These are phyloP conservation scores for Drosophila eugracilis DNA, from an alignment of 1,140 invertebrate genomes.

Conservation along the genomic window DNA sequence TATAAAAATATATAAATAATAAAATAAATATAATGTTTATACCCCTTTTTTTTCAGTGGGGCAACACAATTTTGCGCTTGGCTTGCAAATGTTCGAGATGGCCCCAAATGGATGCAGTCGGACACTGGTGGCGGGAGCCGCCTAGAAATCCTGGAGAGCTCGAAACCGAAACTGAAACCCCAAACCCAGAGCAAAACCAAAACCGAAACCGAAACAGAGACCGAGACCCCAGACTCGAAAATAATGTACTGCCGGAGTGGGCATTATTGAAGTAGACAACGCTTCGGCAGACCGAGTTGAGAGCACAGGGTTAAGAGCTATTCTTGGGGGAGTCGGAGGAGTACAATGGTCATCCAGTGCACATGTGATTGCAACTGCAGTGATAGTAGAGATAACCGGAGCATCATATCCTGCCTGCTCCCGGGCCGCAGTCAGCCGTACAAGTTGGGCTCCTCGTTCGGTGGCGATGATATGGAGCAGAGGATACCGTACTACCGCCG, in stretches of 20 bases:
- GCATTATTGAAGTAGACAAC: conserved; percentile 62
- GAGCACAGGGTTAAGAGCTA: conserved; percentile 8
- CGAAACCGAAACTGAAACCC: conserved; percentile 25
- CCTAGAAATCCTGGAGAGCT: conserved; percentile 28
- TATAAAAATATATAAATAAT: background rate
- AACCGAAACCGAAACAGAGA: conserved; percentile 11
- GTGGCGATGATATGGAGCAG: conserved; percentile 77
- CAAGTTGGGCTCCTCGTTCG: conserved; percentile 33
- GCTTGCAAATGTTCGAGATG: conserved; percentile 35
- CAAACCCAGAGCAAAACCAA: conserved; percentile 7
- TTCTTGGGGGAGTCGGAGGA: conserved; percentile 12
- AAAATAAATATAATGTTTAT: no score
- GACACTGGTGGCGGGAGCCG: conserved; percentile 35
- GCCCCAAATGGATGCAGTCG: conserved; percentile 45
- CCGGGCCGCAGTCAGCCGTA: conserved; percentile 40
- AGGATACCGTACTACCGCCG: conserved; percentile 72
- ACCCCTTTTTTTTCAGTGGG: conserved; percentile 16
- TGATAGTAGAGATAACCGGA: conserved; percentile 76
- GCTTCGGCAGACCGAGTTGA: conserved; percentile 4
- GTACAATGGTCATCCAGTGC: conserved; percentile 80
- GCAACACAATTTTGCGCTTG: conserved; percentile 18
- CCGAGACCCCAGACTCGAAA: conserved; percentile 54
- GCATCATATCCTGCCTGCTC: conserved; percentile 68
- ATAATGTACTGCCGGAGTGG: conserved; percentile 46
- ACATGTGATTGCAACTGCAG: conserved; percentile 84